Conservation (phyloP, 2,888 invertebrate species). For the Tethea ocularis region DNA sequence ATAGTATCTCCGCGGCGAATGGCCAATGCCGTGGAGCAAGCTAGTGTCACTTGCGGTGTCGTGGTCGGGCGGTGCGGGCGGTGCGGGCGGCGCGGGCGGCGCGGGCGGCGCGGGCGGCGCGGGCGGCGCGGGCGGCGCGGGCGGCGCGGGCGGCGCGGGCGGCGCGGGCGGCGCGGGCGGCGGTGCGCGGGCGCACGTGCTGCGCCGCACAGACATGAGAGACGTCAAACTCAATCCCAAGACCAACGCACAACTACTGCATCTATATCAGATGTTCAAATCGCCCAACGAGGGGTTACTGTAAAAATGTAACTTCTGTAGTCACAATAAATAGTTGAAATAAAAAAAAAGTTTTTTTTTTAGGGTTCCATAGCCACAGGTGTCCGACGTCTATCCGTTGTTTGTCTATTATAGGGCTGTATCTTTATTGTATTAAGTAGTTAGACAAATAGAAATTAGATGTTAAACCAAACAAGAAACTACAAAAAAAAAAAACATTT, state of each 20-base stretch:
- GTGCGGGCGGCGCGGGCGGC: too few relatives aligned
- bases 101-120: too few relatives aligned
- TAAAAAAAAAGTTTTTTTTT: too few relatives aligned
- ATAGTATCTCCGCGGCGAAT: constrained; percentile 68
- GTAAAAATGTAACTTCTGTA: constrained; percentile 19
- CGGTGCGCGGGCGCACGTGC: constrained; percentile 64
- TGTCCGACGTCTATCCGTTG: too few relatives aligned
- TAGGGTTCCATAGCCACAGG: too few relatives aligned
- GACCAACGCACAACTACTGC: constrained; percentile 49
- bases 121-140: constrained; percentile 61
- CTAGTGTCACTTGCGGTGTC: constrained; percentile 55
- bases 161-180: constrained; percentile 61
- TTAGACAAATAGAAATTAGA: too few relatives aligned
- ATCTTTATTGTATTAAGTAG: too few relatives aligned
- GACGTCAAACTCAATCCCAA: constrained; percentile 42
- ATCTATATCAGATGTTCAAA: constrained; percentile 57
- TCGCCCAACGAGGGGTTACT: constrained; percentile 43
- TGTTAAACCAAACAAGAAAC: too few relatives aligned
- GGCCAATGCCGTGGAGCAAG: constrained; percentile 70
- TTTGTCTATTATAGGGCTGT: too few relatives aligned
- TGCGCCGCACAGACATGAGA: constrained; percentile 54
- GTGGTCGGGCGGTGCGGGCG: constrained; percentile 27
- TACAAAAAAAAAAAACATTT: too few relatives aligned
- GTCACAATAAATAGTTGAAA: neutral
- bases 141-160: constrained; percentile 46